Conservation (phyloP, 2,113 vertebrate genomes). For the Scopus umbretta region DNA sequence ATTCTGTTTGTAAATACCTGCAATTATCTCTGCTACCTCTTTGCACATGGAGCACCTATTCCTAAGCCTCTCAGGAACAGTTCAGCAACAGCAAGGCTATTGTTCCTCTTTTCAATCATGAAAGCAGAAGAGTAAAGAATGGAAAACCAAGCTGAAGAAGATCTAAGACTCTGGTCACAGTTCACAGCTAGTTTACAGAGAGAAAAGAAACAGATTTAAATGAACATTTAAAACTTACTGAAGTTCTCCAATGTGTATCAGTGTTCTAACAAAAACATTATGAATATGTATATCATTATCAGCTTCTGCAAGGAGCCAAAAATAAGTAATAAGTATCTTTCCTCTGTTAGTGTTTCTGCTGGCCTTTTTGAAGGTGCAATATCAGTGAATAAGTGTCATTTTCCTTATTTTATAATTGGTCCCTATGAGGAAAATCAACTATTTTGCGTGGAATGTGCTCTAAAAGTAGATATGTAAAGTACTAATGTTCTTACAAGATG, state of each 20-base stretch:
- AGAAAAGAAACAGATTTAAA: neutral
- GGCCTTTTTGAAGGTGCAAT: neutral
- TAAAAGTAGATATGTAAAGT: conserved; percentile 19
- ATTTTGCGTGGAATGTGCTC: conserved; percentile 51
- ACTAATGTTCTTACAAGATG: neutral
- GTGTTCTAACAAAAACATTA: neutral
- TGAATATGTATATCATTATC: neutral
- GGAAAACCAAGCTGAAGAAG: neutral
- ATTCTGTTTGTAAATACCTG: neutral
- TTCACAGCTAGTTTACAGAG: neutral
- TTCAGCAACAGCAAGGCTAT: neutral
- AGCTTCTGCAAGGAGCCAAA: neutral
- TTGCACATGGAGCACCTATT: neutral
- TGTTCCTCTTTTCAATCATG: neutral
- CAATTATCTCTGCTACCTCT: neutral
- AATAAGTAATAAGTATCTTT: neutral
- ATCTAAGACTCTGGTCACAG: neutral
- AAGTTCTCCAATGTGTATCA: neutral
- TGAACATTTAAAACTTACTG: neutral
- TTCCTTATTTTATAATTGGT: conserved; percentile 55
- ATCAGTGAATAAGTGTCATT: neutral
- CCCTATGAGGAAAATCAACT: conserved; percentile 50
- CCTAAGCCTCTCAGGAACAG: neutral
- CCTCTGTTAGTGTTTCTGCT: neutral
- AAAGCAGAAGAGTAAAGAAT: neutral